phyloP scores from a whole-genome alignment of 2,797 vertebrate genomes.

The Pseudocheirus occidentalis region DNA sequence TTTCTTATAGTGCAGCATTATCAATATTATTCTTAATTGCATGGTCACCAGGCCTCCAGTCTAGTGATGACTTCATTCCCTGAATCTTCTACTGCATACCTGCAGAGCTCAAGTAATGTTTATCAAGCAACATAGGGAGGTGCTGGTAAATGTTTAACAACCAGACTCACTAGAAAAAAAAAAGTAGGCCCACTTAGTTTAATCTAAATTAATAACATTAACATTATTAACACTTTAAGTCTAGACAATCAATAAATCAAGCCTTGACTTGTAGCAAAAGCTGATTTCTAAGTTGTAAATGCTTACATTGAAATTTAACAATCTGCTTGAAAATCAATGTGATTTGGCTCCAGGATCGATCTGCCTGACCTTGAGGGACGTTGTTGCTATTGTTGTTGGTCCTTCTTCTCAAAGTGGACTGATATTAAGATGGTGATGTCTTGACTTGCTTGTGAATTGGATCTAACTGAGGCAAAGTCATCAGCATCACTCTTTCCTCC shows the following conservation, averaged over 20 bases:
- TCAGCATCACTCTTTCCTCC: background rate
- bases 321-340: background rate
- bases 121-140: background rate
- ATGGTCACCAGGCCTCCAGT: background rate
- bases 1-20: too few species aligned
- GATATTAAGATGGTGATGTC: background rate
- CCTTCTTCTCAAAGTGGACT: background rate
- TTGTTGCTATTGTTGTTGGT: background rate
- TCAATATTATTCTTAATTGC: background rate
- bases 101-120: background rate
- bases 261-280: background rate
- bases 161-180: background rate
- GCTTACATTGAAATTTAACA: background rate
- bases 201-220: background rate
- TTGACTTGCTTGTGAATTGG: background rate
- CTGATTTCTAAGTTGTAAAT: background rate
- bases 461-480: background rate
- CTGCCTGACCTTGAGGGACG: background rate
- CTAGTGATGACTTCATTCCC: background rate
- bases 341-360: background rate
- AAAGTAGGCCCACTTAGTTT: background rate
- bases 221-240: background rate
- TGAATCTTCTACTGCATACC: background rate
- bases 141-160: background rate
- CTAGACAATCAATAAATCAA: background rate